phyloP scores from a whole-genome alignment of 2,888 invertebrate genomes.

The Napeogenes inachia region DNA sequence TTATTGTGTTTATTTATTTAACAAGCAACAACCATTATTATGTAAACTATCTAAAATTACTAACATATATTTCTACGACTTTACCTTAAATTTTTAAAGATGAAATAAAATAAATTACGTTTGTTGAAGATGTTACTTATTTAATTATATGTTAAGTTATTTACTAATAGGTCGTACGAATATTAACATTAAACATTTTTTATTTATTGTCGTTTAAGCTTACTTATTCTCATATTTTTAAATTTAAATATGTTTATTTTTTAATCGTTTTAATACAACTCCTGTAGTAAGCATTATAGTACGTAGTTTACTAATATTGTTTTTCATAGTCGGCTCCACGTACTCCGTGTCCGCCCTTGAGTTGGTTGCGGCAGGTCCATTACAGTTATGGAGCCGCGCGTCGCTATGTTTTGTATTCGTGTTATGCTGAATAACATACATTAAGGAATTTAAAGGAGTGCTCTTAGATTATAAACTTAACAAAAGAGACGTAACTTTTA shows the following conservation, averaged over 20 bases:
- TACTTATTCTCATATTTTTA: no score
- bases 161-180: no score
- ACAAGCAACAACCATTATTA: background rate
- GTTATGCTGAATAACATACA: constrained; percentile 12
- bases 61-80: no score
- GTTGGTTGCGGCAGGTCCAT: constrained; percentile 68
- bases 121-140: no score
- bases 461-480: background rate
- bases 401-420: constrained; percentile 29
- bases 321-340: constrained; percentile 33
- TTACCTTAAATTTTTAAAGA: no score
- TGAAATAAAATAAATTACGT: no score
- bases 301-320: background rate
- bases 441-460: background rate
- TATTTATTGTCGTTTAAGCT: no score
- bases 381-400: constrained; percentile 35
- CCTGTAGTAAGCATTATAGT: background rate
- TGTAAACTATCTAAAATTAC: no score
- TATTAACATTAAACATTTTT: no score
- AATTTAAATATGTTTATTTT: background rate
- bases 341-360: constrained; percentile 54
- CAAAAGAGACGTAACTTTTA: no score
- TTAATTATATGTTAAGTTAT: no score
- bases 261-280: background rate
- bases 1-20: no score